Conservation (phyloP, 2,797 vertebrate species). For the Macropus fuliginosus region DNA sequence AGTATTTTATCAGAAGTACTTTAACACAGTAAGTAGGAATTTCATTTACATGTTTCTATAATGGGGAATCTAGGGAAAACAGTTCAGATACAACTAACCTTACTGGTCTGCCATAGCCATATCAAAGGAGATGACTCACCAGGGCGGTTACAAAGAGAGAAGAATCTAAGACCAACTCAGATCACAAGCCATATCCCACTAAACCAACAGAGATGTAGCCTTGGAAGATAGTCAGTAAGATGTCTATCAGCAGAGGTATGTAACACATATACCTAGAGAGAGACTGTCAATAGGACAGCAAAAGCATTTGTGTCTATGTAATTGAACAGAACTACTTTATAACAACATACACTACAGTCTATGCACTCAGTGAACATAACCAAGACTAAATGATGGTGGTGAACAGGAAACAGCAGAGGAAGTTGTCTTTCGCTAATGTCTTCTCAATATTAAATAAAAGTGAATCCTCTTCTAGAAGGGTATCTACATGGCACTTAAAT, state of each 20-base stretch:
- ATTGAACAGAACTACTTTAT: background rate
- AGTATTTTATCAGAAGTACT: background rate
- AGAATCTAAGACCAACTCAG: background rate
- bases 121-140: background rate
- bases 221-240: background rate
- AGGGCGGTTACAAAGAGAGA: background rate
- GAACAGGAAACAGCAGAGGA: background rate
- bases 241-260: background rate
- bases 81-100: background rate
- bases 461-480: background rate
- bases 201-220: background rate
- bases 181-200: background rate
- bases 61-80: background rate
- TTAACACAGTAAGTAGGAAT: slow-evolving; percentile 26
- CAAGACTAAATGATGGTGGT: background rate
- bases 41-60: slow-evolving; percentile 28
- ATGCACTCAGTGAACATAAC: background rate
- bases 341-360: background rate
- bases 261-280: background rate
- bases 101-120: background rate
- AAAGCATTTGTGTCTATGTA: slow-evolving; percentile 1
- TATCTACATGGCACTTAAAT: background rate
- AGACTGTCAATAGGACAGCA: background rate
- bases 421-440: background rate
- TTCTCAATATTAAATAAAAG: background rate